A percentile compares a stretch with the other conserved stretches of the same genome.
Evolutionary conservation across 2,888 invertebrate genomes (phyloP).

Genomic region (Drosophila testacea): DNA sequence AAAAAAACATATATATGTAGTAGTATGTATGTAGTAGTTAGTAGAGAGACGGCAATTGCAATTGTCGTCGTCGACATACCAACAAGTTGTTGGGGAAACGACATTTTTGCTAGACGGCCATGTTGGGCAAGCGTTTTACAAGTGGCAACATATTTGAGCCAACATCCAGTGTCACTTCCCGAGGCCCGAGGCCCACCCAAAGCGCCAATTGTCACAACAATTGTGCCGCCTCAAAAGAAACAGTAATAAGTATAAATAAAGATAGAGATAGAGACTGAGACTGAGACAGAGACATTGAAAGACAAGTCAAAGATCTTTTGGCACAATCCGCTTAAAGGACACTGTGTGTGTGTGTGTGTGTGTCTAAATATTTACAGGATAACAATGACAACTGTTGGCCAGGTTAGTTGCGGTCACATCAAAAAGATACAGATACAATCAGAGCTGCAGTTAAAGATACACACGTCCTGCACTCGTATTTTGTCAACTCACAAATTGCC

Average conservation of each 20-base stretch:
- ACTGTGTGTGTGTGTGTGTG: constrained; percentile 43
- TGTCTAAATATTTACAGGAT: constrained; percentile 69
- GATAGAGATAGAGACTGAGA: constrained; percentile 5
- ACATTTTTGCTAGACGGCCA: constrained; percentile 51
- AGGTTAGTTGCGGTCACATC: constrained; percentile 41
- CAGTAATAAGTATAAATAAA: neutral
- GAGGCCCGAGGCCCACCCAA: constrained; percentile 61
- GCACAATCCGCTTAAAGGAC: constrained; percentile 56
- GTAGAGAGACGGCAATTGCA: constrained; percentile 34
- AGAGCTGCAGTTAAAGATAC: constrained; percentile 21
- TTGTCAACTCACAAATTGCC: constrained; percentile 79
- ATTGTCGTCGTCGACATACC: constrained; percentile 55
- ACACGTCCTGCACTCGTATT: constrained; percentile 46
- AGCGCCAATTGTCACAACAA: constrained; percentile 69
- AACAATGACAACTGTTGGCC: constrained; percentile 44
- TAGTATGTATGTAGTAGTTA: neutral
- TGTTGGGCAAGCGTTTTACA: constrained; percentile 74
- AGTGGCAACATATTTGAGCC: constrained; percentile 69
- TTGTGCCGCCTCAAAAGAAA: constrained; percentile 40
- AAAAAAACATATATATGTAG: neutral
- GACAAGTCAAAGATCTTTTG: constrained; percentile 48
- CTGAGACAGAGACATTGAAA: constrained; percentile 4
- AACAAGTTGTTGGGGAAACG: constrained; percentile 69
- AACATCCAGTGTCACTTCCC: constrained; percentile 8
- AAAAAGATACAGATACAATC: constrained; percentile 30